Percentiles rank a stretch among this genome's conserved stretches.
phyloP scores from a whole-genome alignment of 2,797 vertebrate species.

The Aplochiton taeniatus region DNA sequence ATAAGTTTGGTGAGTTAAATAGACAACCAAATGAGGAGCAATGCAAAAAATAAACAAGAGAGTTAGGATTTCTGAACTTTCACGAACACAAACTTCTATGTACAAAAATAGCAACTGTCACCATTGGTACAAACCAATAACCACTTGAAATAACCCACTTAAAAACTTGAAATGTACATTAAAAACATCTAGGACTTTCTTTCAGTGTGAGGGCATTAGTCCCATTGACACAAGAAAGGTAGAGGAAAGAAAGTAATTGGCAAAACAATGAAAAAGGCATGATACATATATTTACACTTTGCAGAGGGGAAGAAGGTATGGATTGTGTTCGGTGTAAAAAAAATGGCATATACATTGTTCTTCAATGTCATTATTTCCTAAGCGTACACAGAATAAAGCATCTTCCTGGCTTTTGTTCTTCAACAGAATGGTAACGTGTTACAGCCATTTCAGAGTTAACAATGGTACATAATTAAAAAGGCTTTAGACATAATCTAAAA shows the following conservation, averaged over 20 bases:
- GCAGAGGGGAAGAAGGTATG: constrained; percentile 37
- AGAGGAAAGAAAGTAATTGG: constrained; percentile 32
- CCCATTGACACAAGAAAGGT: constrained; percentile 19
- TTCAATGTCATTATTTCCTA: constrained; percentile 53
- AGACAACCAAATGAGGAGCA: background rate
- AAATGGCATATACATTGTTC: constrained; percentile 48
- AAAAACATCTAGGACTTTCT: constrained; percentile 16
- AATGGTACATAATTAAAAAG: constrained; percentile 66
- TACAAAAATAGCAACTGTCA: constrained; percentile 63
- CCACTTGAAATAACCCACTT: constrained; percentile 27
- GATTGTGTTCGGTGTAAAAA: constrained; percentile 52
- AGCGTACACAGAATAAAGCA: constrained; percentile 58
- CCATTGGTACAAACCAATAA: constrained; percentile 52
- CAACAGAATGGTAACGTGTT: constrained; percentile 68
- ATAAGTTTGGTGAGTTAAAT: background rate
- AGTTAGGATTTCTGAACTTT: constrained; percentile 15
- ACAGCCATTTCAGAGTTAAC: constrained; percentile 73
- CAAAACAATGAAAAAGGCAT: constrained; percentile 27
- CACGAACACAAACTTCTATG: constrained; percentile 52
- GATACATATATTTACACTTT: constrained; percentile 56
- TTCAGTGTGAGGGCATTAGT: constrained; percentile 22
- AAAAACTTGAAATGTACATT: constrained; percentile 33
- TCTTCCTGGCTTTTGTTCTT: constrained; percentile 59
- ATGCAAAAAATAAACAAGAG: constrained; percentile 10
- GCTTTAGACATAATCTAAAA: constrained; percentile 60